Conservation (phyloP, 2,888 invertebrate species). For the Epinotia ramella region DNA sequence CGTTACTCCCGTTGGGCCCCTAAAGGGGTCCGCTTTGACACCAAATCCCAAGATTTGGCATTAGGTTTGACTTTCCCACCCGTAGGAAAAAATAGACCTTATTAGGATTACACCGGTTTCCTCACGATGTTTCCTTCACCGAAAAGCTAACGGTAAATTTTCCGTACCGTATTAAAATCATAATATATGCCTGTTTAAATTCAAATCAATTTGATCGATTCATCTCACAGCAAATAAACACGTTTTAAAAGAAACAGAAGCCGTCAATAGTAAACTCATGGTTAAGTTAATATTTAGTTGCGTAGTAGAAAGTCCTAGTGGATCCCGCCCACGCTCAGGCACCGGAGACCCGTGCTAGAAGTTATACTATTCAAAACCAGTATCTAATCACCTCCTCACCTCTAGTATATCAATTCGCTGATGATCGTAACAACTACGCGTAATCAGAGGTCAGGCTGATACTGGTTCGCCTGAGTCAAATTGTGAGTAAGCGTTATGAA, state of each 20-base stretch:
- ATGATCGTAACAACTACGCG: not conserved
- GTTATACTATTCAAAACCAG: not conserved
- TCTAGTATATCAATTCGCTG: not conserved
- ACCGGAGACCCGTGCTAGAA: conserved; percentile 59
- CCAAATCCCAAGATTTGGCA: too few relatives aligned
- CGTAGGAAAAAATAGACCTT: too few relatives aligned
- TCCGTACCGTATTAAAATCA: too few relatives aligned
- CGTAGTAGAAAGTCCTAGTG: conserved; percentile 50
- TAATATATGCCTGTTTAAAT: not conserved
- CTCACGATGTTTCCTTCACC: too few relatives aligned
- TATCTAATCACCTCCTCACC: not conserved
- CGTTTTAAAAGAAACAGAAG: not conserved
- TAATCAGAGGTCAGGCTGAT: not conserved
- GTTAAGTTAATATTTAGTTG: conserved; percentile 12
- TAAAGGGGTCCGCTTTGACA: too few relatives aligned
- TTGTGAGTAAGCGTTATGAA: not conserved
- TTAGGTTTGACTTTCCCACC: too few relatives aligned
- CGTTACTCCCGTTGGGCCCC: too few relatives aligned
- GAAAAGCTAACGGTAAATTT: too few relatives aligned
- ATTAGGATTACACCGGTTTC: too few relatives aligned
- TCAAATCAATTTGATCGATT: not conserved
- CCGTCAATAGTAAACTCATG: not conserved
- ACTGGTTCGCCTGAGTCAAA: not conserved
- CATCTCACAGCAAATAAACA: not conserved
- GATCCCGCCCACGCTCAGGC: conserved; percentile 60